Conservation (phyloP, 92 coral and sea anemone species). For the Epizoanthus scotinus region DNA sequence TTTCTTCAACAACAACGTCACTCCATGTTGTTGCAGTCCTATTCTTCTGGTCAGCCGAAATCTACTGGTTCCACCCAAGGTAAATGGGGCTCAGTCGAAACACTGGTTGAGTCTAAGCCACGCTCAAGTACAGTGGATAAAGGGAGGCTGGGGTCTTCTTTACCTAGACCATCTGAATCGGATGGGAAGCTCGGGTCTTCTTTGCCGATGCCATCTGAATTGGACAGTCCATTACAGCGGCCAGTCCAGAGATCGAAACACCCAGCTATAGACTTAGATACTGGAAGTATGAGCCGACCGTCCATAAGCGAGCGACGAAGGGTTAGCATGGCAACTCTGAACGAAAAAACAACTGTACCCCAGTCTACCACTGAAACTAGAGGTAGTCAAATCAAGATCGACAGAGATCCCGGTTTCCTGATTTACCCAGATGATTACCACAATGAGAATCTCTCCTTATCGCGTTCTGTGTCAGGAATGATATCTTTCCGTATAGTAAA, state of each 20-base stretch:
- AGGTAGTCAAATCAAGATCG: constrained; percentile 51
- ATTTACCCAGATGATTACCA: constrained; percentile 76
- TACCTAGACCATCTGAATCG: background rate
- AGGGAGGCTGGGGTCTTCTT: background rate
- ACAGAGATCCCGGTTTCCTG: constrained; percentile 74
- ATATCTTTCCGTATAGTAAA: constrained; percentile 77
- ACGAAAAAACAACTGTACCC: constrained; percentile 21
- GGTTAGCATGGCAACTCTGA: constrained; percentile 16
- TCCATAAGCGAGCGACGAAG: constrained; percentile 14
- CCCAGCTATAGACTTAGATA: constrained; percentile 1
- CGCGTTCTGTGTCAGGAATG: constrained; percentile 96
- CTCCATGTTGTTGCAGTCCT: constrained; percentile 69
- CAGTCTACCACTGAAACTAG: constrained; percentile 14
- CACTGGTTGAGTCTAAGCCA: background rate
- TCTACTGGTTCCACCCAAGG: constrained; percentile 11
- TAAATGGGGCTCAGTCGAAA: background rate
- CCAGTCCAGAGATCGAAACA: constrained; percentile 8
- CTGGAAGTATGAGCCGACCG: background rate
- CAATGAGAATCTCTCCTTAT: constrained; percentile 59
- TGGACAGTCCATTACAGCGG: background rate
- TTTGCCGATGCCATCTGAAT: background rate
- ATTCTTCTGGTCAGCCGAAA: constrained; percentile 51
- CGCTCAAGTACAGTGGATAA: background rate
- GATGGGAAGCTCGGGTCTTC: background rate
- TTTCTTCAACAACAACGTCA: constrained; percentile 75